Evolutionary conservation across 2,888 invertebrate species (phyloP).

Genomic region (Dexiosoma caninum): DNA sequence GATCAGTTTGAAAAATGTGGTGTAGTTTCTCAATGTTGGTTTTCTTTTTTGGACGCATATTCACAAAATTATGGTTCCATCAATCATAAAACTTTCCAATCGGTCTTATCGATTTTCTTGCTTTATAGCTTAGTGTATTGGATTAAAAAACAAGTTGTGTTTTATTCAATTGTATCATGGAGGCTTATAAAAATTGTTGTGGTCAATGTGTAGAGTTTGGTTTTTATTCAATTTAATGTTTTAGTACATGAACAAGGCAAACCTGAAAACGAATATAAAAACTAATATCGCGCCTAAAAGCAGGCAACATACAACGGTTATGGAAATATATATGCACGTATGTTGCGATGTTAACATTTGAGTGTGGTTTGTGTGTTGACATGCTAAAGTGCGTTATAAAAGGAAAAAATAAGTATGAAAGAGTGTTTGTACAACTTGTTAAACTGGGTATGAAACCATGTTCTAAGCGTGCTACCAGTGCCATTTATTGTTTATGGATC

Average conservation of each 20-base stretch:
- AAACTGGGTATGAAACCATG: conserved; percentile 51
- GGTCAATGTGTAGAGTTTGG: conserved; percentile 27
- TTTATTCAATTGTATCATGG: conserved; percentile 1
- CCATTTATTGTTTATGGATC: conserved; percentile 57
- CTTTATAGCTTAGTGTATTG: too few species aligned
- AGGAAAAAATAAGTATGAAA: neutral
- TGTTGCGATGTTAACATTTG: neutral
- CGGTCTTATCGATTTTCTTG: too few species aligned
- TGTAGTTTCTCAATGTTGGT: too few species aligned
- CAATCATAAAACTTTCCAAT: too few species aligned
- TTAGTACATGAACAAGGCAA: conserved; percentile 25
- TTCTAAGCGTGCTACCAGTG: conserved; percentile 11
- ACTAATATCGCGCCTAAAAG: conserved; percentile 17
- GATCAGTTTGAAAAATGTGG: too few species aligned
- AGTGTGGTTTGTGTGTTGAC: neutral
- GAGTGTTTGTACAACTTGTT: conserved; percentile 41
- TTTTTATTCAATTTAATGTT: conserved; percentile 55
- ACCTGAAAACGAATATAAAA: neutral
- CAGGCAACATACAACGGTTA: neutral
- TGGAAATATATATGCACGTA: neutral
- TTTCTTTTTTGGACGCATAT: too few species aligned
- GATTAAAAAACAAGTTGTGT: too few species aligned
- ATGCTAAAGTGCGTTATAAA: conserved; percentile 19
- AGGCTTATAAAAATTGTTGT: conserved; percentile 29
- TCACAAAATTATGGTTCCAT: too few species aligned